Evolutionary conservation across 1,140 invertebrate species (phyloP), one percentile per base, ranked within the genome.

Genomic region (Homarus americanus): DNA sequence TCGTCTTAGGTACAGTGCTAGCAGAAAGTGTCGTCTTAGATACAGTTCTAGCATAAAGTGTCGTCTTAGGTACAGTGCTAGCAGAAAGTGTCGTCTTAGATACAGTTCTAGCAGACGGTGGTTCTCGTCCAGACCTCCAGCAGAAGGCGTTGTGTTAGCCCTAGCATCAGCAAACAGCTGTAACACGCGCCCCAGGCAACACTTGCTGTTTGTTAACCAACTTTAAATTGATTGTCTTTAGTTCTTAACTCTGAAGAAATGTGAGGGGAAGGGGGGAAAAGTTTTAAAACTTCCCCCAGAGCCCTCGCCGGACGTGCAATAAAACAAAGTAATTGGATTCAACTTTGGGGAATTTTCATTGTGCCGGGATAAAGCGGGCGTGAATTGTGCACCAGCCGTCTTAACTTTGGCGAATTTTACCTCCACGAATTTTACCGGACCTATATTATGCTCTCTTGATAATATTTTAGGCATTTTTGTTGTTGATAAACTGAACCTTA

Each of bases 241-340:
- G 87, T 90, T 90, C 87, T 90, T 90, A 90, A 90, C 87, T 90
- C 87, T 90, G 87, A 90, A 90, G 87, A 90, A 90, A 90, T 90
- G 87, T 82, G 87, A 90, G 87, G 87, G 87, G 79, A 82, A 49
- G 87, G 80, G 78, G 79, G 87, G 80, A 90, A 90, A 90, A 82
- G 79, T 90, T 90, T 90, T 82, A 76, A 90, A 90, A 73, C 72
- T 83, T 72, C 69, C 79, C 87, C 66, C 79, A 53, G 44, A 49
- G 41, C 79, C 79, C 87, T 78, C 87, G 80, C 87, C 87, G 87
- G 87, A 90, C 87, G 87, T 82, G 87, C 87, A 90, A 90, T 90
- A 90, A 90, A 90, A 90, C 87, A 90, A 90, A 90, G 80, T 90
- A 90, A 90, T 90, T 90, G 87, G 87, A 90, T 90, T 90, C 87